Evolutionary conservation across 2,113 vertebrate genomes (phyloP).

Genomic region (Enhydra lutris): DNA sequence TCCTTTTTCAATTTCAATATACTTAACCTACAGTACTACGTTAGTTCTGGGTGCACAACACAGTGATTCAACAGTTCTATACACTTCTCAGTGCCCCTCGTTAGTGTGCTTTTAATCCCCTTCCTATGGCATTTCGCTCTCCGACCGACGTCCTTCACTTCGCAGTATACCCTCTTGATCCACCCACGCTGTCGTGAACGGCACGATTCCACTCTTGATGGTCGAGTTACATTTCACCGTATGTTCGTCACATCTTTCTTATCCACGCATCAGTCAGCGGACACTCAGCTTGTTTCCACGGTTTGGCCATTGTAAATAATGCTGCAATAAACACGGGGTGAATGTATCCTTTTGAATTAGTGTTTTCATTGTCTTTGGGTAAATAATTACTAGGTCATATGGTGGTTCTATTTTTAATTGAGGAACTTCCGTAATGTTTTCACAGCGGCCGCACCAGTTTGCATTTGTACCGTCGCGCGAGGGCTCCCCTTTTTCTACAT

Average conservation of each 20-base stretch:
- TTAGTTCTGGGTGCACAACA: neutral
- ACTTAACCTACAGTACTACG: neutral
- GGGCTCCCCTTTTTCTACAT: neutral
- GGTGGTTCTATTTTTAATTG: neutral
- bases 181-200: neutral
- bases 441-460: neutral
- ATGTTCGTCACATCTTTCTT: neutral
- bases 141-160: neutral
- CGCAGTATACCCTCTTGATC: neutral
- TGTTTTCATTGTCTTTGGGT: neutral
- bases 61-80: neutral
- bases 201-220: neutral
- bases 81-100: neutral
- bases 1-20: neutral
- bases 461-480: neutral
- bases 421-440: neutral
- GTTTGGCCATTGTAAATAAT: neutral
- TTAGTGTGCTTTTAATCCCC: neutral
- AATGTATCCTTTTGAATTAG: neutral
- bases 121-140: neutral
- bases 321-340: neutral
- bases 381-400: neutral
- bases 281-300: neutral
- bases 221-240: neutral
- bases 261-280: neutral